phyloP scores from a whole-genome alignment of 2,888 invertebrate genomes.

The Entomobrya proxima region DNA sequence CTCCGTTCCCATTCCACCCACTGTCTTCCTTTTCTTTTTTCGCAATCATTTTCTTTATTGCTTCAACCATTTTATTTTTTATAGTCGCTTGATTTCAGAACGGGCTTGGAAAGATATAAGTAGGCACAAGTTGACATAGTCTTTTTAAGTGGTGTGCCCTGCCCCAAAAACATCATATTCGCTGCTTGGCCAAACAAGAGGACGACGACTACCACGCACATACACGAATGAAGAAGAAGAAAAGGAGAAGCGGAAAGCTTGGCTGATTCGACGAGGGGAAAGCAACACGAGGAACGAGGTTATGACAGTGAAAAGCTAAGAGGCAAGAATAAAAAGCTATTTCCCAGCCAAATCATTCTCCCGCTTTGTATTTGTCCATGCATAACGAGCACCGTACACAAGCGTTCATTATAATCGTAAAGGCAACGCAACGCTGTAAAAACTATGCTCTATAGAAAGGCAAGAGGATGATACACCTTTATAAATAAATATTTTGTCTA shows the following conservation, averaged over 20 bases:
- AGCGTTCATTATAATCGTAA: neutral
- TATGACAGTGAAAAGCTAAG: conserved; percentile 17
- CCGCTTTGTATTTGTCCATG: neutral
- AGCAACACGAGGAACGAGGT: neutral
- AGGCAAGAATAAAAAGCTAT: conserved; percentile 26
- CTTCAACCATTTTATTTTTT: conserved; percentile 1
- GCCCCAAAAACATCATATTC: neutral
- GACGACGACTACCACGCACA: too few species aligned
- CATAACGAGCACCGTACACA: conserved; percentile 8
- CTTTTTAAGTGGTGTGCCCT: neutral
- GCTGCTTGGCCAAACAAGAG: neutral
- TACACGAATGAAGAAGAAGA: neutral
- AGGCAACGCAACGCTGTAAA: too few species aligned
- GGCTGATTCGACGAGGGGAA: conserved; percentile 7
- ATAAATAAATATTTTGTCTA: too few species aligned
- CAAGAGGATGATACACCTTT: too few species aligned
- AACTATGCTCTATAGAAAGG: too few species aligned
- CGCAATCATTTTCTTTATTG: neutral
- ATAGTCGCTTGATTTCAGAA: neutral
- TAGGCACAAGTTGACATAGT: neutral
- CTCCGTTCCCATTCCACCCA: neutral
- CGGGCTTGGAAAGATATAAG: neutral
- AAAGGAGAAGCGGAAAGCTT: neutral
- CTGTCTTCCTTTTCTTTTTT: neutral
- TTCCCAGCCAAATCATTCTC: conserved; percentile 37